phyloP scores from a whole-genome alignment of 2,797 vertebrate species.

The Molossus alvarezi region DNA sequence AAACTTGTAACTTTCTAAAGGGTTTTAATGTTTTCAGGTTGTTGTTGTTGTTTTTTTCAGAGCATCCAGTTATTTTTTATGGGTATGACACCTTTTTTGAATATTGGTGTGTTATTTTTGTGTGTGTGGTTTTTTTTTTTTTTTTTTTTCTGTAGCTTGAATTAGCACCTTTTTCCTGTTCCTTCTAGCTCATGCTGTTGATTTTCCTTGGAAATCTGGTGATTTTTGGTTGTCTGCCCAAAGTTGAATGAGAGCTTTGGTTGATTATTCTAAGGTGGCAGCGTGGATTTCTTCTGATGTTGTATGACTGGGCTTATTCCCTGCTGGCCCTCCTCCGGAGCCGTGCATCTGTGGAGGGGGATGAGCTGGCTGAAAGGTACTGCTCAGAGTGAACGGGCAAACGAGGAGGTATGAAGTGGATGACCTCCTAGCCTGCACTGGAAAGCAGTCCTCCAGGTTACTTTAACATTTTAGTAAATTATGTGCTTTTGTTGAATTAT shows the following conservation, averaged over 20 bases:
- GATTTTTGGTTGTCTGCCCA: constrained; percentile 38
- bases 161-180: background rate
- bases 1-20: background rate
- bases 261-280: constrained; percentile 11
- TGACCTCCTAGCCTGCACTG: background rate
- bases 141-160: background rate
- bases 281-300: background rate
- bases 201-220: constrained; percentile 50
- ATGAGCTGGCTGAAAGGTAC: background rate
- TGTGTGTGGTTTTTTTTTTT: background rate
- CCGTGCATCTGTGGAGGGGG: background rate
- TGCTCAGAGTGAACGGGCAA: background rate
- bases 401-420: background rate
- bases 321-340: background rate
- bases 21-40: background rate
- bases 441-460: background rate
- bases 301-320: background rate
- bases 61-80: constrained; percentile 21
- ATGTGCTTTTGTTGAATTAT: background rate
- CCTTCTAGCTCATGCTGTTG: constrained; percentile 13
- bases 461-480: background rate
- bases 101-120: background rate
- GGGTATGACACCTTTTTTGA: background rate
- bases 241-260: constrained; percentile 4
- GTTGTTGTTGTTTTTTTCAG: background rate